Base-by-base conservation (phyloP, 2,797 vertebrate species). In the Nyctalus aviator region DNA sequence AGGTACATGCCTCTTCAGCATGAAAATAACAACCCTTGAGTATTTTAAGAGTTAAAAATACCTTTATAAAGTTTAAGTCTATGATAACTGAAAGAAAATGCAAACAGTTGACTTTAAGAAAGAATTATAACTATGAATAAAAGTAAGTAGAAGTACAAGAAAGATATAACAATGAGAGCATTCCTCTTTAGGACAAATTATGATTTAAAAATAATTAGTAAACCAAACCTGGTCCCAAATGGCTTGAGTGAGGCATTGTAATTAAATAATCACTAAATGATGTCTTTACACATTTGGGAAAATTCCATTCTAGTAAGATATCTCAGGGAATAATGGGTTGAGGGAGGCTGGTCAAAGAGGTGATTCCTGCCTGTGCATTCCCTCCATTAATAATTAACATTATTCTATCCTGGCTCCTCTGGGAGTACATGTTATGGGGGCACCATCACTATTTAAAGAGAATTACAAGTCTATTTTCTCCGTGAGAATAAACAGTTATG, bases 321-420 rank as follows among this genome's bases (percentile, higher is more conserved):
- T 44, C 77, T 84, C 81, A 81, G 10, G 62, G n/a, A 44, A 18
- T 1, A 1, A 23, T 50, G 1, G 44, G 0, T 25, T 66, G 62
- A 88, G 55, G n/a, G 27, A 94, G 6, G 7, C 57, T 75, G 57
- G 44, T n/a, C 12, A 55, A 46, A 57, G 66, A 92, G 86, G 64
- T 66, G 76, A 78, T 88, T 96, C 76, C 66, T 96, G 76, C 77
- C 94, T 91, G 21, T 88, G 32, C 37, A 37, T 55, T 87, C 72
- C 66, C 95, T 96, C 94, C 55, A n/a, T 95, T 95, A 68, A 59
- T 86, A 95, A 95, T 95, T 95, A 95, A 21, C 10, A 82, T 86
- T 90, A 91, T 2, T 0, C 64, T 84, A 82, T 50, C 57, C 15
- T 0, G 0, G 50, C 5, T 84, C 86, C 78, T 93, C 87, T 76